These are phyloP conservation scores for Germaria angustata DNA, from an alignment of 2,888 invertebrate species.

Conservation along the genomic window DNA sequence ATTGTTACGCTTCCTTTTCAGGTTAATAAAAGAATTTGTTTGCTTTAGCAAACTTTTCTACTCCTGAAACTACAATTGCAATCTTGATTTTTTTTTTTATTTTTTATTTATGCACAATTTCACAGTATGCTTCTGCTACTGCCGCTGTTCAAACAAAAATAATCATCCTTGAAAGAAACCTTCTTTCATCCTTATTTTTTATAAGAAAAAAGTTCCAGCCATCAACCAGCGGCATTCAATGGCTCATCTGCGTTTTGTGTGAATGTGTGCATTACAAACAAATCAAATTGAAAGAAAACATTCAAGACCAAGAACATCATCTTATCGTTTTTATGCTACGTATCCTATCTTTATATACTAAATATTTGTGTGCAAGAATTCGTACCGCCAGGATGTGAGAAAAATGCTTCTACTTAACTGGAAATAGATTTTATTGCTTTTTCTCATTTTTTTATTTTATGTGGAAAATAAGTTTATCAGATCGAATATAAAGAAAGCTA, in stretches of 20 bases:
- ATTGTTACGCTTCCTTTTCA: background rate
- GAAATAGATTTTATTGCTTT: background rate
- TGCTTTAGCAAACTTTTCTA: constrained; percentile 40
- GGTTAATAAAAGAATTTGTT: constrained; percentile 31
- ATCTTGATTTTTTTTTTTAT: background rate
- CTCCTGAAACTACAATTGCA: constrained; percentile 34
- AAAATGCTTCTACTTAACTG: constrained; percentile 17
- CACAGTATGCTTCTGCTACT: constrained; percentile 40
- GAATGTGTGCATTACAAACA: constrained; percentile 46
- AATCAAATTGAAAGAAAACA: constrained; percentile 67
- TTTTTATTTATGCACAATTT: constrained; percentile 59
- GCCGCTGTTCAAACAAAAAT: constrained; percentile 39
- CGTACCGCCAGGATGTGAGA: constrained; percentile 9
- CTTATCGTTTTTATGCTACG: constrained; percentile 8
- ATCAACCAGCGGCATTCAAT: constrained; percentile 18
- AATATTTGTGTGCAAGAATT: background rate
- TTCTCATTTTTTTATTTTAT: background rate
- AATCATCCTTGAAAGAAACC: constrained; percentile 11
- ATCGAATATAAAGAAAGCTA: background rate
- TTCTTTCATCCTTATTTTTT: constrained; percentile 15
- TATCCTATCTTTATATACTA: background rate
- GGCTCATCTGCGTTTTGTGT: constrained; percentile 39
- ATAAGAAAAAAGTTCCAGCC: constrained; percentile 21
- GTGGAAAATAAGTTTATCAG: background rate
- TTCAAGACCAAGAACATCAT: constrained; percentile 55